These are phyloP conservation scores for Ochotona curzoniae DNA, from an alignment of 2,113 vertebrate species.

Conservation along the genomic window DNA sequence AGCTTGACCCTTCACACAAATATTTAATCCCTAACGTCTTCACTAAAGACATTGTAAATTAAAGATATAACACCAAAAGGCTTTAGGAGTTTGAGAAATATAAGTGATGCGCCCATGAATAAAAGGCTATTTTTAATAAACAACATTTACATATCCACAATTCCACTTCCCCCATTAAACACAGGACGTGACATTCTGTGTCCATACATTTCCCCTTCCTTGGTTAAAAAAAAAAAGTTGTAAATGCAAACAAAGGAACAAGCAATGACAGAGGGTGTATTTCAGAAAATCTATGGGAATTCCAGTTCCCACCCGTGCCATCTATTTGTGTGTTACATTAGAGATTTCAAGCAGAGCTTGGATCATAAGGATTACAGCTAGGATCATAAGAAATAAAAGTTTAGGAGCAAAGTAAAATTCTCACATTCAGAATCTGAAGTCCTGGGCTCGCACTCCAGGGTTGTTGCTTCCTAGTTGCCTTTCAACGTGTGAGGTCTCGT, in stretches of 20 bases:
- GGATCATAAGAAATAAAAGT: no score
- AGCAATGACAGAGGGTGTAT: background rate
- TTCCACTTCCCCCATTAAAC: background rate
- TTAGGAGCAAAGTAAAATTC: background rate
- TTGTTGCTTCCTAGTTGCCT: background rate
- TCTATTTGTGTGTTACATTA: background rate
- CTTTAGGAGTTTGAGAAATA: background rate
- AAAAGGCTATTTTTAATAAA: background rate
- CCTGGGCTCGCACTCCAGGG: background rate
- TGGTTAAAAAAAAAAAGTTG: slow-evolving; percentile 18
- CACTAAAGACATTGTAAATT: background rate
- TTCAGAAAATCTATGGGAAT: slow-evolving; percentile 36
- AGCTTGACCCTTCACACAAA: background rate
- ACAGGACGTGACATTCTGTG: background rate
- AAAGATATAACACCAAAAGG: background rate
- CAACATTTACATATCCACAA: slow-evolving; percentile 11
- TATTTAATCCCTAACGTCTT: background rate
- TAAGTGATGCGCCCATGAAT: background rate
- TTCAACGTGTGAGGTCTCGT: background rate
- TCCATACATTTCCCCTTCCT: rapidly evolving
- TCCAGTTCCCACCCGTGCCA: background rate
- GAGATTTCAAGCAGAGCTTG: slow-evolving; percentile 33
- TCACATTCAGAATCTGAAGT: background rate
- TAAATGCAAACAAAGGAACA: background rate
- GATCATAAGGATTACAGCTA: background rate